Base-by-base conservation (phyloP, 2,888 invertebrate genomes). In the Automeris io region DNA sequence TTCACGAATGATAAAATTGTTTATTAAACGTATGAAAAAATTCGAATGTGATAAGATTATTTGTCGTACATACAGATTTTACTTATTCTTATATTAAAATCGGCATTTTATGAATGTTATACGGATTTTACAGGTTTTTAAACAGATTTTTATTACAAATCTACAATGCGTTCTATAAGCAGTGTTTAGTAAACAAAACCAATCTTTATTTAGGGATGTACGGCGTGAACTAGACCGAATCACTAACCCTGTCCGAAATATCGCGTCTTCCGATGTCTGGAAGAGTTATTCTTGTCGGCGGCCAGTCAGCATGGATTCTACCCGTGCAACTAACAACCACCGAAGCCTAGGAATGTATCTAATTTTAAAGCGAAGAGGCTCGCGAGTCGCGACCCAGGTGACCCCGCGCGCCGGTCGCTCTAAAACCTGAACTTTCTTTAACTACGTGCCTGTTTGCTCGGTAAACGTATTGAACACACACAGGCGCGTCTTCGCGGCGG, bases 401-500 rank as follows among this genome's bases (percentile, higher is more conserved):
- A 85, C 86, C 85, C 77, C 81, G 78, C 75, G 68, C 74, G 73
- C 66, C 73, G 75, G 70, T 65, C 70, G 75, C 74, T 75, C 79
- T 83, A 82, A 82, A 85, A 85, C 85, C 81, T 85, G 85, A 80
- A 85, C 83, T 85, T 83, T 85, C 85, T 83, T 82, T 80, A 82
- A 80, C 78, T 80, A 81, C 74, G 79, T 73, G 75, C 72, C 72
- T 79, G 82, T 81, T 82, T 76, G 80, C 76, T 77, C 64, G 76
- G 78, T 67, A 77, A 78, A 80, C 73, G 77, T 72, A 77, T 72
- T 61, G 71, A 69, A 75, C 80, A 76, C 79, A 75, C 80, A 79
- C 78, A 75, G 63, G 62, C 75, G 72, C 69, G 65, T 49, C 61
- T 57, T 51, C 54, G 59, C 60, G 67, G 58, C 37, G 48, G 78